Evolutionary conservation across 2,113 vertebrate genomes (phyloP).

Genomic region (Ancistrus triradiatus): DNA sequence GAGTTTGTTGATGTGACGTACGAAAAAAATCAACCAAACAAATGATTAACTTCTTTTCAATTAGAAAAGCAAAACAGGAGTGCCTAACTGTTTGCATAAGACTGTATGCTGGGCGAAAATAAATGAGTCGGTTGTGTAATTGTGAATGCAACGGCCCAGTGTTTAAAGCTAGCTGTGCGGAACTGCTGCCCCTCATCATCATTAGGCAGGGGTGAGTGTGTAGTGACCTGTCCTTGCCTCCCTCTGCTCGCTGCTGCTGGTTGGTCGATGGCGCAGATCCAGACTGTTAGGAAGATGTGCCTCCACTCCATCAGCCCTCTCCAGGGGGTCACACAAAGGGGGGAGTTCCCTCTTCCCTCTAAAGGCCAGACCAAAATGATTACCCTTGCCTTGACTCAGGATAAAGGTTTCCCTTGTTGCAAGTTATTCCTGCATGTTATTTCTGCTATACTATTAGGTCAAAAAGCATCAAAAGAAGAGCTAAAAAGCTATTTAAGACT

Average conservation of each 20-base stretch:
- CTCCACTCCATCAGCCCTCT: conserved; percentile 72
- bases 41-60: too few relatives aligned
- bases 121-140: not conserved
- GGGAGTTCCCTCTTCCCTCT: conserved; percentile 40
- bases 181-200: conserved; percentile 54
- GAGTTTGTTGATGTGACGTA: too few relatives aligned
- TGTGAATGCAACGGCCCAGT: not conserved
- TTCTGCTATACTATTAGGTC: too few relatives aligned
- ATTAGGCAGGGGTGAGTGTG: conserved; percentile 54
- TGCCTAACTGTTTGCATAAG: too few relatives aligned
- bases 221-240: conserved; percentile 54
- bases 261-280: conserved; percentile 62
- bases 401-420: too few relatives aligned
- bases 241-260: not conserved
- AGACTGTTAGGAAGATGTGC: conserved; percentile 75
- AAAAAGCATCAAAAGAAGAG: too few relatives aligned
- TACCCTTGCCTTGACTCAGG: too few relatives aligned
- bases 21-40: too few relatives aligned
- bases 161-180: conserved; percentile 23
- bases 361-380: conserved; percentile 52
- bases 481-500: too few relatives aligned
- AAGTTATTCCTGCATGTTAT: not conserved
- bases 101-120: too few relatives aligned
- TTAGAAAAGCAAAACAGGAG: too few relatives aligned
- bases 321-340: conserved; percentile 57